phyloP scores from a whole-genome alignment of 1,140 invertebrate species.

The Dendroctonus valens region DNA sequence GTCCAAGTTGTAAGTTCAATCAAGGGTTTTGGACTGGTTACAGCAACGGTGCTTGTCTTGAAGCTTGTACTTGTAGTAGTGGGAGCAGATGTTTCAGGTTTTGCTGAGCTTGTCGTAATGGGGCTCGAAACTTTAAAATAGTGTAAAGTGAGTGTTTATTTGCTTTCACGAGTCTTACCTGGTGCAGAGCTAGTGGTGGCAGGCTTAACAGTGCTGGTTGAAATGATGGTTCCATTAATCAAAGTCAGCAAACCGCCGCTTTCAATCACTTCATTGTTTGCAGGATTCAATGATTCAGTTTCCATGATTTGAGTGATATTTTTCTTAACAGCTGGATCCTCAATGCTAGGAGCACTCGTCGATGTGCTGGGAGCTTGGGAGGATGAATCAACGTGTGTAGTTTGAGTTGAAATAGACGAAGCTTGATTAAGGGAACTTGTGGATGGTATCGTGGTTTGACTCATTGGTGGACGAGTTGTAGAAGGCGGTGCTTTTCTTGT shows the following conservation, averaged over 20 bases:
- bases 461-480: constrained; percentile 22
- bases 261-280: constrained; percentile 34
- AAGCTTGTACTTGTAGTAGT: not conserved
- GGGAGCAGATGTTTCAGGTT: not conserved
- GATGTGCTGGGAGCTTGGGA: constrained; percentile 8
- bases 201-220: too few species aligned
- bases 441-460: constrained; percentile 30
- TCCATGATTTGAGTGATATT: constrained; percentile 25
- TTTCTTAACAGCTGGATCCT: constrained; percentile 16
- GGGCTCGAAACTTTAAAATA: not conserved
- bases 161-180: too few species aligned
- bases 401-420: constrained; percentile 22
- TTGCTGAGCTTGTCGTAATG: not conserved
- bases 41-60: not conserved
- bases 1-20: constrained; percentile 54
- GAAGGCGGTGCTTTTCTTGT: constrained; percentile 16
- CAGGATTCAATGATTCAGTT: constrained; percentile 29
- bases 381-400: constrained; percentile 3
- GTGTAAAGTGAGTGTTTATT: not conserved
- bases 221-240: too few species aligned
- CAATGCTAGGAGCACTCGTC: constrained; percentile 12
- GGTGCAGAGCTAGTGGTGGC: too few species aligned
- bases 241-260: not conserved
- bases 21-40: constrained; percentile 39
- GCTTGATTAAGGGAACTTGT: not conserved